These are phyloP conservation scores for Ennomos erosarius DNA, from an alignment of 2,888 invertebrate genomes.

Conservation along the genomic window DNA sequence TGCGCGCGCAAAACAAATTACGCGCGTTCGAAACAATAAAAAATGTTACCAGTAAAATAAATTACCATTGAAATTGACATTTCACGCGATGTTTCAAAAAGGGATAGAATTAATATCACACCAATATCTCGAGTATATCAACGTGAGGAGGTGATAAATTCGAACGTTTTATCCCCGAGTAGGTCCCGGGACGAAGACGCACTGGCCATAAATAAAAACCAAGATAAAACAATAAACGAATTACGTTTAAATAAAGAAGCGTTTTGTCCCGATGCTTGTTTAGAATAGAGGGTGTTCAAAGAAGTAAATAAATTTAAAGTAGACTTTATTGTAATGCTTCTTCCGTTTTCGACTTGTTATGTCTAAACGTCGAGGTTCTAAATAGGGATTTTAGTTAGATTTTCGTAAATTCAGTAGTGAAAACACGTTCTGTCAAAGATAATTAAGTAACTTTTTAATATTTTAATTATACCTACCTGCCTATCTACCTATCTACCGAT, in stretches of 20 bases:
- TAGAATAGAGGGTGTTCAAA: constrained; percentile 64
- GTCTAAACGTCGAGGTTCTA: neutral
- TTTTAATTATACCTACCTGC: too few species aligned
- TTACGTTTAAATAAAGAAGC: constrained; percentile 83
- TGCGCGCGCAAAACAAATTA: constrained; percentile 36
- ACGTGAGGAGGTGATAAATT: constrained; percentile 77
- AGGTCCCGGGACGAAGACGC: constrained; percentile 41
- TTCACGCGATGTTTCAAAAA: constrained; percentile 74
- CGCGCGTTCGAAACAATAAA: constrained; percentile 46
- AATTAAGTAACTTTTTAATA: too few species aligned
- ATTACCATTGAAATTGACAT: constrained; percentile 79
- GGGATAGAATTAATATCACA: constrained; percentile 73
- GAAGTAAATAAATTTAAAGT: constrained; percentile 28
- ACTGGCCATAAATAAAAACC: constrained; percentile 78
- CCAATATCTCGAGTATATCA: constrained; percentile 76
- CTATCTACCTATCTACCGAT: too few species aligned
- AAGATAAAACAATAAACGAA: constrained; percentile 85
- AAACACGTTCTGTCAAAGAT: too few species aligned
- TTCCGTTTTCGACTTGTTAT: constrained; percentile 1
- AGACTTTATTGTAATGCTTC: constrained; percentile 12
- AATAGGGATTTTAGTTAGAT: neutral
- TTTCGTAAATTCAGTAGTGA: too few species aligned
- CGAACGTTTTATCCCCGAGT: constrained; percentile 70
- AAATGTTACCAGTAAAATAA: constrained; percentile 59
- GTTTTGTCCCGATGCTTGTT: constrained; percentile 76